phyloP scores from a whole-genome alignment of 2,888 invertebrate species.

The Bellardia pandia region DNA sequence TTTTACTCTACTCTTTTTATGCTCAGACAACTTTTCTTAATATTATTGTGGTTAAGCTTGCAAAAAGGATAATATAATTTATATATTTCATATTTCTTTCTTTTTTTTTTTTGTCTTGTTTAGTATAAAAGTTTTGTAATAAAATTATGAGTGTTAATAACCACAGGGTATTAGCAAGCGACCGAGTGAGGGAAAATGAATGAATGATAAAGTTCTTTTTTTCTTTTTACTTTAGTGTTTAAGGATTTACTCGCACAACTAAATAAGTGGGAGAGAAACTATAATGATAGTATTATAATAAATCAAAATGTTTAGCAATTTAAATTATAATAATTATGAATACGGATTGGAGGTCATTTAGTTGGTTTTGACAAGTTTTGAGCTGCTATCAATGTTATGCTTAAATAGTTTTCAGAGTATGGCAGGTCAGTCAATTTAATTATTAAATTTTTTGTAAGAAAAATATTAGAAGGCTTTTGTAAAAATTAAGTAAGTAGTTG shows the following conservation, averaged over 20 bases:
- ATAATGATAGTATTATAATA: conserved; percentile 42
- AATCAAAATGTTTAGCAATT: conserved; percentile 36
- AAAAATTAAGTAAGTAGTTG: no score
- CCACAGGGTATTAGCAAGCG: conserved; percentile 65
- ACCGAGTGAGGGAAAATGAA: conserved; percentile 24
- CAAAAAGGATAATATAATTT: conserved; percentile 62
- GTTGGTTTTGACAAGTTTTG: conserved; percentile 1
- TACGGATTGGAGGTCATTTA: neutral
- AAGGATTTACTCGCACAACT: neutral
- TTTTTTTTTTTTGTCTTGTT: neutral
- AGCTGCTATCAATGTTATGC: neutral
- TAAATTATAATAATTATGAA: conserved; percentile 5
- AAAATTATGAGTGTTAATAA: conserved; percentile 73
- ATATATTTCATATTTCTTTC: conserved; percentile 48
- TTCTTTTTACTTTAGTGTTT: conserved; percentile 3
- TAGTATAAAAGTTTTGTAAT: conserved; percentile 67
- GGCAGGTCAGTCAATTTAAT: neutral
- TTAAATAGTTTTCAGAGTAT: neutral
- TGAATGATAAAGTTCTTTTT: conserved; percentile 48
- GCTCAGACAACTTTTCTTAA: conserved; percentile 40
- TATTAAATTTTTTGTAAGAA: neutral
- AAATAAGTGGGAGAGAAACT: neutral
- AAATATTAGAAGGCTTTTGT: no score
- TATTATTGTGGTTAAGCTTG: conserved; percentile 49
- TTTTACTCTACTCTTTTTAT: neutral